Conservation (phyloP, 2,797 vertebrate genomes). For the Hypotaenidia philippensis region DNA sequence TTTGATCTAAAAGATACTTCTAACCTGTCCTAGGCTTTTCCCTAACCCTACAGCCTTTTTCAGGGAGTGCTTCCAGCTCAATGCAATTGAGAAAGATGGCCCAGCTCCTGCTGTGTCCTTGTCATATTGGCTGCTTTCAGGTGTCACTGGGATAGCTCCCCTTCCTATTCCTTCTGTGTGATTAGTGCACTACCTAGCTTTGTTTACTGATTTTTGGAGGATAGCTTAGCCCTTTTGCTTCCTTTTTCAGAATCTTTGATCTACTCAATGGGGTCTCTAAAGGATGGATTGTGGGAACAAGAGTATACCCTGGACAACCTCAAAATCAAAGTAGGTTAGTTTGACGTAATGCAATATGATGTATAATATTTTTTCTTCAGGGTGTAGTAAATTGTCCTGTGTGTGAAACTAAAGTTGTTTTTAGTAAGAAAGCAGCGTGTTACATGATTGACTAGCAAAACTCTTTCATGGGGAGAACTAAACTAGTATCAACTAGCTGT, state of each 20-base stretch:
- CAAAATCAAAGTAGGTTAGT: background rate
- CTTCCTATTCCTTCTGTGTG: accelerated
- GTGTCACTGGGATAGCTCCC: background rate
- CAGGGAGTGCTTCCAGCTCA: background rate
- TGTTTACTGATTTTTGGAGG: background rate
- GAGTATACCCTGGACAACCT: background rate
- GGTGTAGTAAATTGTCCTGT: background rate
- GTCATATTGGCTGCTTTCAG: background rate
- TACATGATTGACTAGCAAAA: accelerated
- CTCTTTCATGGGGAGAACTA: background rate
- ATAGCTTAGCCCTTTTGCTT: background rate
- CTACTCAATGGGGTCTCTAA: background rate
- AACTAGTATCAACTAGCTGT: background rate
- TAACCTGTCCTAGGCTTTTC: background rate
- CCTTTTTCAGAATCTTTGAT: background rate
- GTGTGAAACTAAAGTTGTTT: background rate
- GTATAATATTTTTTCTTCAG: background rate
- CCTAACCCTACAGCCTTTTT: background rate
- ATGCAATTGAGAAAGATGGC: background rate
- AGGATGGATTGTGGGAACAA: background rate
- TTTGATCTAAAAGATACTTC: background rate
- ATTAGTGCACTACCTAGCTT: background rate
- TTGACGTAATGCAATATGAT: background rate
- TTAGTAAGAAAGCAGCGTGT: background rate
- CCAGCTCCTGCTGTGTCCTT: background rate